Evolutionary conservation across 2,797 vertebrate species (phyloP).

Genomic region (Xenopus petersii): DNA sequence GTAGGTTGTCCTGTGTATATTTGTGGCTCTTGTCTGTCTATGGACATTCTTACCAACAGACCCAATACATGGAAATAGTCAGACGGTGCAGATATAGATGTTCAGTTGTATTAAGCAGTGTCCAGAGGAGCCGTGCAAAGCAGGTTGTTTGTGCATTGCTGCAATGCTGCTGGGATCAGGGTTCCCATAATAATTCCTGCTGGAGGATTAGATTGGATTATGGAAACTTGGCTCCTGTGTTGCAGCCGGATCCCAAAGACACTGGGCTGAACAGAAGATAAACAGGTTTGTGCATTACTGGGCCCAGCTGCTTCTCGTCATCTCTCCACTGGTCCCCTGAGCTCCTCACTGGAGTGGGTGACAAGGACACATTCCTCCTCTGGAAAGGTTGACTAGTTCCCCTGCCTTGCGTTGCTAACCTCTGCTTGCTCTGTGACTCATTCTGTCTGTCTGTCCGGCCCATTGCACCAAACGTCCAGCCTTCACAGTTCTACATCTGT

Average conservation of each 20-base stretch:
- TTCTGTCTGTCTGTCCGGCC: neutral
- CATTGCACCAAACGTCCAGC: neutral
- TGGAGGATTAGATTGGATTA: neutral
- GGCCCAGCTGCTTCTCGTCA: constrained; percentile 35
- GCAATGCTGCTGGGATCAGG: too few relatives aligned
- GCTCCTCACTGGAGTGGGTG: constrained; percentile 23
- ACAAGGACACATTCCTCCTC: constrained; percentile 30
- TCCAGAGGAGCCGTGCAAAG: too few relatives aligned
- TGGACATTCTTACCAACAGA: too few relatives aligned
- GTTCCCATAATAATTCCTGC: too few relatives aligned
- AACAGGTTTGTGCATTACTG: constrained; percentile 11
- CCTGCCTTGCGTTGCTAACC: neutral
- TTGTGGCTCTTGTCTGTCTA: too few relatives aligned
- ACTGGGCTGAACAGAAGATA: constrained; percentile 15
- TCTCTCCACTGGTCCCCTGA: constrained; percentile 35
- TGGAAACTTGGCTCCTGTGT: constrained; percentile 20
- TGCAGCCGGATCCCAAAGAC: constrained; percentile 4
- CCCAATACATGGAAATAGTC: too few relatives aligned
- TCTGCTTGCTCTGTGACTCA: constrained; percentile 36
- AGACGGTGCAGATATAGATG: too few relatives aligned
- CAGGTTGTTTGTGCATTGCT: too few relatives aligned
- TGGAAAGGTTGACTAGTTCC: neutral
- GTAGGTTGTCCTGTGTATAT: too few relatives aligned
- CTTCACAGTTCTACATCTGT: neutral
- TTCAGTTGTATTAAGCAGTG: too few relatives aligned